These are phyloP conservation scores for Strigops habroptila DNA, from an alignment of 2,113 vertebrate species.

Conservation along the genomic window DNA sequence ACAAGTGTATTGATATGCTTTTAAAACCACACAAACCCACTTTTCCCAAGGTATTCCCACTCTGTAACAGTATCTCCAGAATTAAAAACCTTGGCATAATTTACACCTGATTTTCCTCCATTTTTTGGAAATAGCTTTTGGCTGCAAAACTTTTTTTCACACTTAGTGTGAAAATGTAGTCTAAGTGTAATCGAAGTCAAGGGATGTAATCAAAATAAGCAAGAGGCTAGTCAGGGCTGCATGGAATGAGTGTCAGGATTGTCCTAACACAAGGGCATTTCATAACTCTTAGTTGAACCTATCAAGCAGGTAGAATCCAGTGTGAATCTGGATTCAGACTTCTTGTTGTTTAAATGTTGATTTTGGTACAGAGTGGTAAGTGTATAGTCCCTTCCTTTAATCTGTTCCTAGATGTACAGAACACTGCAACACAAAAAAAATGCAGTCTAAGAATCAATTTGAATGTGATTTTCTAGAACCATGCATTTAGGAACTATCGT, in stretches of 20 bases:
- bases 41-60: neutral
- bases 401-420: neutral
- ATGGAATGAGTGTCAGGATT: neutral
- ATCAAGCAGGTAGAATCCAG: neutral
- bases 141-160: neutral
- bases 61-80: neutral
- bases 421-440: neutral
- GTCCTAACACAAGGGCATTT: neutral
- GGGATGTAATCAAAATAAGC: fast-evolving
- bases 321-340: neutral
- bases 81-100: neutral
- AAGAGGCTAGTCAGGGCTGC: neutral
- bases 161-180: neutral
- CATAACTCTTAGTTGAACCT: neutral
- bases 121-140: neutral
- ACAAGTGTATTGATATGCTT: fast-evolving
- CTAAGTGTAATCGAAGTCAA: neutral
- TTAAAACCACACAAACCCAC: neutral
- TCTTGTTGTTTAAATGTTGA: neutral
- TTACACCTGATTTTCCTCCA: neutral
- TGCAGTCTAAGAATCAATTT: neutral
- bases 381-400: neutral
- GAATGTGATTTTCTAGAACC: neutral
- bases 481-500: neutral
- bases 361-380: neutral